phyloP scores from a whole-genome alignment of 2,888 invertebrate species.

The Noctua comes region DNA sequence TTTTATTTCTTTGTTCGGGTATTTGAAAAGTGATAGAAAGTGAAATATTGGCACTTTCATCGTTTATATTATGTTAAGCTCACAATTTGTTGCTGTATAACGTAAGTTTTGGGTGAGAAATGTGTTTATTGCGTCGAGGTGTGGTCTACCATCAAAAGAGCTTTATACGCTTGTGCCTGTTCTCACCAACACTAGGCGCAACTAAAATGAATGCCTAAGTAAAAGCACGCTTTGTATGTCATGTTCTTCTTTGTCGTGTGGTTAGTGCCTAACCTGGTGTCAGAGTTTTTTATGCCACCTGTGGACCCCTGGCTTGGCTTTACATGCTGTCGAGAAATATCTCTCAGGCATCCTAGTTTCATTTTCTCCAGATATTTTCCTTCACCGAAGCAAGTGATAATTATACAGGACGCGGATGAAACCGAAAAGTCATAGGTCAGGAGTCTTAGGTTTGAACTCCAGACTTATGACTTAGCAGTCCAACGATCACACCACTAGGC shows the following conservation, averaged over 20 bases:
- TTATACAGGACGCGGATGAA: no score
- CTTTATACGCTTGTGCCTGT: neutral
- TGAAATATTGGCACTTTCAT: conserved; percentile 53
- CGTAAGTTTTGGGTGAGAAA: conserved; percentile 32
- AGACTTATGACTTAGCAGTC: neutral
- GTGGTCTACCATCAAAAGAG: conserved; percentile 19
- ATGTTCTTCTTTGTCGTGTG: neutral
- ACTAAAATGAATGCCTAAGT: neutral
- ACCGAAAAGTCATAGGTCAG: no score
- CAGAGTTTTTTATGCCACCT: neutral
- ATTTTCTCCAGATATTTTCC: no score
- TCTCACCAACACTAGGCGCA: neutral
- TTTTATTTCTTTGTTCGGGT: conserved; percentile 50
- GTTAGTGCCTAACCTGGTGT: neutral
- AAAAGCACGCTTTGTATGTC: no score
- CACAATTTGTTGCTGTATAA: conserved; percentile 48
- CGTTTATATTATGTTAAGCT: conserved; percentile 57
- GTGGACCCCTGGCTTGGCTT: neutral
- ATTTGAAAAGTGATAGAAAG: conserved; percentile 54
- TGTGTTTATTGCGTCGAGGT: conserved; percentile 35
- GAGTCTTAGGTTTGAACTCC: no score
- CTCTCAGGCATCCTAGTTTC: no score
- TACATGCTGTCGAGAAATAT: neutral
- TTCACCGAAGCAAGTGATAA: no score
- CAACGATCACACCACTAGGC: neutral